Percentiles rank a stretch among this genome's conserved stretches.
Conservation (phyloP, 2,113 vertebrate genomes). For the Callithrix jacchus region DNA sequence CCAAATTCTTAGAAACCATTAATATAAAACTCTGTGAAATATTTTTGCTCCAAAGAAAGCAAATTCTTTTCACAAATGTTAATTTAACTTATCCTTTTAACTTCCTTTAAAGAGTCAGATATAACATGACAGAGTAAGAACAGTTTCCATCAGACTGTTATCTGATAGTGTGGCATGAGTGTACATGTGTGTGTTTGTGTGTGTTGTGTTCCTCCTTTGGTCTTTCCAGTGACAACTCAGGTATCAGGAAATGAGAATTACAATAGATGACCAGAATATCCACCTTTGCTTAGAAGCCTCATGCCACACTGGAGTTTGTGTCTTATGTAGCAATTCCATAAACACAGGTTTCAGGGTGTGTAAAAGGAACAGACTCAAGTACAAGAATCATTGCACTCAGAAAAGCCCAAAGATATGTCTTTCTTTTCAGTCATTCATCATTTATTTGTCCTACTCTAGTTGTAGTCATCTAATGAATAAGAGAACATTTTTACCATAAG, state of each 20-base stretch:
- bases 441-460: background rate
- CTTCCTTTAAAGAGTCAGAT: background rate
- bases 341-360: background rate
- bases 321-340: background rate
- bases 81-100: slow-evolving; percentile 4
- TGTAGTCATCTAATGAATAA: background rate
- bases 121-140: background rate
- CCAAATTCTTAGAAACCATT: slow-evolving; percentile 13
- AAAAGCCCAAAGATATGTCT: background rate
- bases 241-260: background rate
- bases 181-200: background rate
- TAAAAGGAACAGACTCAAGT: background rate
- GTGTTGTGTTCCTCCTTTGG: background rate
- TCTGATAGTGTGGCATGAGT: background rate
- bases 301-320: background rate
- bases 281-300: background rate
- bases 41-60: slow-evolving; percentile 25
- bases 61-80: slow-evolving; percentile 42
- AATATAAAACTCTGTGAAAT: slow-evolving; percentile 29
- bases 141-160: background rate
- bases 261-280: background rate
- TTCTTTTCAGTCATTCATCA: background rate
- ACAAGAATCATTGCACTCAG: background rate
- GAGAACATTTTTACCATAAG: background rate
- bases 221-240: background rate